Evolutionary conservation across 2,113 vertebrate genomes (phyloP).

Genomic region (Paratilapia polleni): DNA sequence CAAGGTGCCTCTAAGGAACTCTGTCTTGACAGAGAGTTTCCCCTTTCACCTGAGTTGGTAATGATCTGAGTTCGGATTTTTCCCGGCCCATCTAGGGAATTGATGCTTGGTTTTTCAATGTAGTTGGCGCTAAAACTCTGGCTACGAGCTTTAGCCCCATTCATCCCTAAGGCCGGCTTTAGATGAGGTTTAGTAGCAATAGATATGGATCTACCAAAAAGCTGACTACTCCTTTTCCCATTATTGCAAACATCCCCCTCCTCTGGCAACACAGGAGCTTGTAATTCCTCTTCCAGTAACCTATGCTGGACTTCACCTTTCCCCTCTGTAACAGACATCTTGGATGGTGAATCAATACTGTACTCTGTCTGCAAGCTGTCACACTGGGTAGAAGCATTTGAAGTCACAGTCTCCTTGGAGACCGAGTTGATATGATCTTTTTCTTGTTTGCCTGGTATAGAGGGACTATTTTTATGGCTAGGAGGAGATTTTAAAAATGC

Average conservation of each 20-base stretch:
- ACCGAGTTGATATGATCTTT: conserved; percentile 91
- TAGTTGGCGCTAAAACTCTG: conserved; percentile 90
- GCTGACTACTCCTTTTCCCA: conserved; percentile 80
- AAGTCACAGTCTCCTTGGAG: conserved; percentile 81
- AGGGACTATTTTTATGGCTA: conserved; percentile 82
- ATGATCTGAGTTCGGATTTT: conserved; percentile 92
- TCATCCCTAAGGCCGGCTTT: conserved; percentile 93
- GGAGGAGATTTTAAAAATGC: conserved; percentile 87
- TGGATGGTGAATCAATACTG: conserved; percentile 50
- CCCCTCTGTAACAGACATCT: conserved; percentile 44
- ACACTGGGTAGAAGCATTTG: conserved; percentile 60
- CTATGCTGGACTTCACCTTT: conserved; percentile 64
- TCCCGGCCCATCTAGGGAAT: conserved; percentile 75
- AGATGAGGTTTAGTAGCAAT: conserved; percentile 85
- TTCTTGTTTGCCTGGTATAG: conserved; percentile 88
- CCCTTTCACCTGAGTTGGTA: conserved; percentile 90
- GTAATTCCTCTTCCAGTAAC: conserved; percentile 52
- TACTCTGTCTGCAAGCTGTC: conserved; percentile 30
- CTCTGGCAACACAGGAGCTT: conserved; percentile 47
- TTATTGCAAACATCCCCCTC: conserved; percentile 58
- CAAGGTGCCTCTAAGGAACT: conserved; percentile 74
- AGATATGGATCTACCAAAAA: conserved; percentile 85
- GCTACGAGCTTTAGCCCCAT: conserved; percentile 92
- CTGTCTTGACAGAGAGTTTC: conserved; percentile 87
- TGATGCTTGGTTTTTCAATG: conserved; percentile 82